Evolutionary conservation across 2,888 invertebrate species (phyloP), one percentile per base, ranked within the genome.

Genomic region (Rhagophthalmus giganteus): DNA sequence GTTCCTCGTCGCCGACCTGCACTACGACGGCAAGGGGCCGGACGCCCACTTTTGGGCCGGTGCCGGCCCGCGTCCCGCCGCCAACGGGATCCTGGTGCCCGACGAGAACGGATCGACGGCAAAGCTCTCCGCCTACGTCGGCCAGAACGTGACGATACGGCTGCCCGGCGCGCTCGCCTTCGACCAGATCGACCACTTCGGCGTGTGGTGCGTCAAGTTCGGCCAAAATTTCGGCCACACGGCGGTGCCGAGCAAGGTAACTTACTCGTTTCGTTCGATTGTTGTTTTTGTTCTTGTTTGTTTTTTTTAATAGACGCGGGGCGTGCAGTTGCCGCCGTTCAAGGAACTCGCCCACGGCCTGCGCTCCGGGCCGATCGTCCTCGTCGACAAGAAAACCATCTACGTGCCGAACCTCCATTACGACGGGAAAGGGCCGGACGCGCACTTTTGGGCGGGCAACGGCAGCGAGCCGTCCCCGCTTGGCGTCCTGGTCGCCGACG

Each of bases 331-430:
- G 6, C 20, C 31, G 14, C 44, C 45, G 4, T 55, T 59, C 13
- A 45, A 30, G 6, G 26, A 50, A 24, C 27, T 50, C 4, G 28
- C 16, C 1, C 44, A 59, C 20, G 49, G 35, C 6, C 38, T 66
- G 9, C 59, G 39, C 24, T 66, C 67, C 1, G 65, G 62, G 13
- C 60, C 63, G 1, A 57, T 69, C 16, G 44, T 64, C 3, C 9
- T 66, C 24, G 51, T 62, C 3, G 59, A 68, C 40, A 58, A 63
- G 35, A 60, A 60, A 41, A 66, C 61, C 1, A 42, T 69, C 13
- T 64, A 59, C 31, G 55, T 69, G 13, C 49, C 66, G 11, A 63
- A 63, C 56, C 30, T 69, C 6, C 37, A 54, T 33, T 65, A 64
- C 30, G 45, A 58, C 28, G 59, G 59, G 2, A 39, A 39, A 26